Conservation (phyloP, 1,140 invertebrate species). For the Psix sp. region DNA sequence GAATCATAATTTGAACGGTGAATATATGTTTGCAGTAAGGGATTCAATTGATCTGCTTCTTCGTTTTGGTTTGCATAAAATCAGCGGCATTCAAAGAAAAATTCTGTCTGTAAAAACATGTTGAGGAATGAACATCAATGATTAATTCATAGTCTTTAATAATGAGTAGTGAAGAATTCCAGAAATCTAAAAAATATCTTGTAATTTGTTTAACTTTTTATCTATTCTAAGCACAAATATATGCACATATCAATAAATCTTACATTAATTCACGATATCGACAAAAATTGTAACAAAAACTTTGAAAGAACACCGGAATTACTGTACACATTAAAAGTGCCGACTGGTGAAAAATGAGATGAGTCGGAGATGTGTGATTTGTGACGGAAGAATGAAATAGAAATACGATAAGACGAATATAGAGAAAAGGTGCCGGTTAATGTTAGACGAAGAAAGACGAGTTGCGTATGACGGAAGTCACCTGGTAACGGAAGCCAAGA, state of each 20-base stretch:
- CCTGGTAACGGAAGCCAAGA: no score
- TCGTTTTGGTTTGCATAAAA: no score
- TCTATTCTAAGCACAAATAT: no score
- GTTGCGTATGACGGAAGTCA: no score
- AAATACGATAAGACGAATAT: background rate
- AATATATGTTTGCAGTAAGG: background rate
- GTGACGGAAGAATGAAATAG: slow-evolving; percentile 16
- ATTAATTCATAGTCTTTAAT: no score
- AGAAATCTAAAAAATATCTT: no score
- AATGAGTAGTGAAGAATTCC: no score
- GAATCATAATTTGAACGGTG: slow-evolving; percentile 2
- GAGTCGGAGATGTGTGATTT: slow-evolving; percentile 19
- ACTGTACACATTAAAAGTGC: slow-evolving; percentile 34
- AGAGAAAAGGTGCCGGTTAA: slow-evolving; percentile 5
- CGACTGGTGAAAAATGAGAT: slow-evolving; percentile 60
- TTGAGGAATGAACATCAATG: no score
- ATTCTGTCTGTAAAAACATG: no score
- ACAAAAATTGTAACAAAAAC: slow-evolving; percentile 26
- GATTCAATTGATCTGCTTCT: no score
- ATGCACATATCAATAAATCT: slow-evolving; percentile 9
- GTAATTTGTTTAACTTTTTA: no score
- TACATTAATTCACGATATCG: background rate
- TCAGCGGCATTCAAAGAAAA: no score
- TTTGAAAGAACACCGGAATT: slow-evolving; percentile 27
- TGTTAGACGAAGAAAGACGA: slow-evolving; percentile 3